These are phyloP conservation scores for Andricus curvator DNA, from an alignment of 2,888 invertebrate species.

Conservation along the genomic window DNA sequence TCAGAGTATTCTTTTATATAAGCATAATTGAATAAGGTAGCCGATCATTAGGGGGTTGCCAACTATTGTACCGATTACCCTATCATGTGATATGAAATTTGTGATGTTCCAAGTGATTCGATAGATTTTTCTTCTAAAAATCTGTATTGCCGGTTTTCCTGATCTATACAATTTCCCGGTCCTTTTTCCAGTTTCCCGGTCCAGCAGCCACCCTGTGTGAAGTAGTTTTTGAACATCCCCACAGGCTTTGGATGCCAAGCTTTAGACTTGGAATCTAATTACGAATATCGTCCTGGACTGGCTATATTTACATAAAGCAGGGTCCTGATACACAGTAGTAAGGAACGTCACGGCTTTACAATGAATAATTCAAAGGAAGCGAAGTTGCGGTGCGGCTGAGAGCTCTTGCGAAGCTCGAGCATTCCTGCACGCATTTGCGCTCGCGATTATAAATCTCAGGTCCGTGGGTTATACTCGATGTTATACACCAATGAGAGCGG, in stretches of 20 bases:
- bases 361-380: conserved; percentile 61
- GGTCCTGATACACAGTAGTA: conserved; percentile 48
- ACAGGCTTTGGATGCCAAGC: not conserved
- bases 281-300: conserved; percentile 51
- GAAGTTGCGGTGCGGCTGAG: conserved; percentile 56
- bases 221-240: too few species aligned
- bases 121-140: too few species aligned
- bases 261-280: conserved; percentile 50
- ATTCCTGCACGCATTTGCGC: conserved; percentile 74
- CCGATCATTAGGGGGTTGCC: too few species aligned
- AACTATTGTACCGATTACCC: too few species aligned
- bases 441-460: conserved; percentile 67
- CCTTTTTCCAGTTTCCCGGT: too few species aligned
- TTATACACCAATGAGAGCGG: conserved; percentile 71
- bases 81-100: too few species aligned
- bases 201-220: too few species aligned
- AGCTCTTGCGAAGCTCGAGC: conserved; percentile 65
- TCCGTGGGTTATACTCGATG: conserved; percentile 50
- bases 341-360: conserved; percentile 52
- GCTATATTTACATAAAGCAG: conserved; percentile 47
- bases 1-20: too few species aligned
- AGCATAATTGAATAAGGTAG: too few species aligned
- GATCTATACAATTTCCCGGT: too few species aligned
- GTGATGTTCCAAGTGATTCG: too few species aligned
- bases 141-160: too few species aligned